Conservation (phyloP, 2,797 vertebrate species). For the Urosaurus nigricauda region DNA sequence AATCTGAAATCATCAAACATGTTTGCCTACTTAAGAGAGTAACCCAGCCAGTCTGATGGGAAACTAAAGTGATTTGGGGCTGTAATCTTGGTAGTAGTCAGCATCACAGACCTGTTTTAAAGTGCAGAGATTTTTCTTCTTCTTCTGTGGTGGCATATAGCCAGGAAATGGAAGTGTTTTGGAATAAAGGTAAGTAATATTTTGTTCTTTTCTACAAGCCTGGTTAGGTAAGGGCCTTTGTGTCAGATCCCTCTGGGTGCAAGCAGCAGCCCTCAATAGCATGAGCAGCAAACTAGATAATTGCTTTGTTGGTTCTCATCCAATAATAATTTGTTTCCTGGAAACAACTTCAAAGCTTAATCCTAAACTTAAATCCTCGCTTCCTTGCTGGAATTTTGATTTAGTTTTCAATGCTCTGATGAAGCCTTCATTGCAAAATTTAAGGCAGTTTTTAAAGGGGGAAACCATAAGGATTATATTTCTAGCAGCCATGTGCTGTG, state of each 20-base stretch:
- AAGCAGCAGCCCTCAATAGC: conserved; percentile 61
- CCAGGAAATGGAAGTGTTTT: conserved; percentile 46
- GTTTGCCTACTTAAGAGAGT: background rate
- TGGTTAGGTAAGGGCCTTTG: conserved; percentile 47
- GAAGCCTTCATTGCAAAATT: conserved; percentile 60
- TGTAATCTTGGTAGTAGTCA: background rate
- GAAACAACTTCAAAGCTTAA: conserved; percentile 71
- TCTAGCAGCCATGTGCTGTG: conserved; percentile 43
- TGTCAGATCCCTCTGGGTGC: conserved; percentile 41
- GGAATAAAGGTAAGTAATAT: conserved; percentile 43
- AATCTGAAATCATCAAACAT: conserved; percentile 12
- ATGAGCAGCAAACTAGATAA: conserved; percentile 72
- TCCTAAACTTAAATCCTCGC: conserved; percentile 73
- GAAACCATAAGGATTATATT: conserved; percentile 42
- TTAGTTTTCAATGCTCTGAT: conserved; percentile 74
- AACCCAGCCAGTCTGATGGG: conserved; percentile 4
- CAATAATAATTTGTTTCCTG: conserved; percentile 76
- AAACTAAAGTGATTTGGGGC: background rate
- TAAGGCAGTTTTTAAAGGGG: conserved; percentile 56
- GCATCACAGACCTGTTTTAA: background rate
- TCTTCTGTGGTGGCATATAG: background rate
- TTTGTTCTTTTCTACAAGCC: conserved; percentile 53
- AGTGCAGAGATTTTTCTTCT: background rate
- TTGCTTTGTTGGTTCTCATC: conserved; percentile 73
- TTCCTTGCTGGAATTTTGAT: conserved; percentile 72